Percentiles rank a stretch among this genome's conserved stretches.
Evolutionary conservation across 2,113 vertebrate species (phyloP).

Genomic region (Chiloscyllium plagiosum): DNA sequence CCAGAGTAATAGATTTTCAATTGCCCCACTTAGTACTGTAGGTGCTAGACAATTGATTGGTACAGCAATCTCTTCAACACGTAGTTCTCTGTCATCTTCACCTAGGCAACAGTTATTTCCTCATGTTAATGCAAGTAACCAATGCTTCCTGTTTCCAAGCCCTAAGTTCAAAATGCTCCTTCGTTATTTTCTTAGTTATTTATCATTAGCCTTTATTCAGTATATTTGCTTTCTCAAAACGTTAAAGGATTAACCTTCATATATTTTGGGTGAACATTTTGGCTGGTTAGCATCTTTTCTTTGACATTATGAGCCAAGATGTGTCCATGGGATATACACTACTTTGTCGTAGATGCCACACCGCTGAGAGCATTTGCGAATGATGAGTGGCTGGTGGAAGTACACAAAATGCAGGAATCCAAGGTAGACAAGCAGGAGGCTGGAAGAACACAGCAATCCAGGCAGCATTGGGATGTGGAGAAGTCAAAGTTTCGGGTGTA

Average conservation of each 20-base stretch:
- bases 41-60: background rate
- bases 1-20: conserved; percentile 7
- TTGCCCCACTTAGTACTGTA: background rate
- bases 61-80: background rate
- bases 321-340: too few relatives aligned
- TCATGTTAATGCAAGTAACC: background rate
- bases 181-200: background rate
- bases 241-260: background rate
- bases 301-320: too few relatives aligned
- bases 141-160: background rate
- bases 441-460: too few relatives aligned
- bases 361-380: background rate
- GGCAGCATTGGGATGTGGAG: too few relatives aligned
- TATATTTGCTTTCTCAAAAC: background rate
- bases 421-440: too few relatives aligned
- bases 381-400: background rate
- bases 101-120: background rate
- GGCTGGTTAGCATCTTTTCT: background rate
- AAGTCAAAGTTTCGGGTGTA: too few relatives aligned
- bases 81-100: background rate
- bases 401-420: too few relatives aligned
- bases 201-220: background rate
- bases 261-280: background rate
- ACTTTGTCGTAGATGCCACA: background rate
- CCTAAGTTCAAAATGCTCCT: background rate